Base-by-base conservation (phyloP, 2,888 invertebrate genomes). In the Drosophila affinis region DNA sequence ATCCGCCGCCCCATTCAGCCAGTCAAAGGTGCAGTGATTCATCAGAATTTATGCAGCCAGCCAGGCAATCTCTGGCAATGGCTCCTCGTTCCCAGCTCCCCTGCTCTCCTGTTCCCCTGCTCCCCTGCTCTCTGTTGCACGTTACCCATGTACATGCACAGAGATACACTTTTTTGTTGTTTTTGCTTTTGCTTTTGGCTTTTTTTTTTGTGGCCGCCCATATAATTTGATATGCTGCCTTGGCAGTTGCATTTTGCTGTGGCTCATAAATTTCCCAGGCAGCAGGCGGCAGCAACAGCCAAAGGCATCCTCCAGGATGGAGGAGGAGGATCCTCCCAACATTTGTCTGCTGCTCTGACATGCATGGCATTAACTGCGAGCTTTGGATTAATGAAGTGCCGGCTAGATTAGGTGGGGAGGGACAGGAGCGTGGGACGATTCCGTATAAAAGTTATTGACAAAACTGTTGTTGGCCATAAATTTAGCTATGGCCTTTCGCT, bases 301-400 rank as follows among this genome's bases (percentile, higher is more conserved):
- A 39, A 14, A 39, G 51, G 10, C 27, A 17, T 46, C 3, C 17
- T 27, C 52, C 27, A 12, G 49, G 2, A 17, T 9, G 14, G 18
- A 21, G 18, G 21, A 21, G 21, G 21, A 44, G 52, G 10, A 53
- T 9, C n/a, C 29, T 55, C 74, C 65, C 56, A 63, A 67, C 86
- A 82, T 82, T 82, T 86, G 81, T 82, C 82, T 86, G 86, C 77
- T 80, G 77, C 77, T 83, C 86, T 81, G 82, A 83, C 82, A 82
- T 82, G 86, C 86, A 86, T 86, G 81, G 86, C 86, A 82, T 86
- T 82, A 82, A 82, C 86, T 86, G 83, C 71, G 58, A 73, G 71
- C 62, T 72, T 58, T 75, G 82, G 82, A 89, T 89, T 88, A 89
- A 89, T 88, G 88, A 89, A 88, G 87, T 87, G 87, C 85, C 83